A percentile compares a stretch with the other conserved stretches of the same genome.
Evolutionary conservation across 2,797 vertebrate genomes (phyloP).

Genomic region (Danio tinwini): DNA sequence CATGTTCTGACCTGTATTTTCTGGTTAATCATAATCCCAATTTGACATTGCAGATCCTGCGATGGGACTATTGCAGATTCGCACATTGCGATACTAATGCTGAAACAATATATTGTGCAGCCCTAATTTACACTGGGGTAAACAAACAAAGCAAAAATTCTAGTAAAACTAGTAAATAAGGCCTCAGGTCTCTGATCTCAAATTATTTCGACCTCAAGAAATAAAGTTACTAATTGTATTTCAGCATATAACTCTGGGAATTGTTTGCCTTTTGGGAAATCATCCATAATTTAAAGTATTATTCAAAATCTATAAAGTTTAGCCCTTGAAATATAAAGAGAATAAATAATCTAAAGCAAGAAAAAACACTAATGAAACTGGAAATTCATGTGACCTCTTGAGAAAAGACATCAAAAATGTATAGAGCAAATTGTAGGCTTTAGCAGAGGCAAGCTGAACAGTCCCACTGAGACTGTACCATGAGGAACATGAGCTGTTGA

Average conservation of each 20-base stretch:
- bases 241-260: neutral
- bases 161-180: too few relatives aligned
- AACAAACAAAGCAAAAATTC: too few relatives aligned
- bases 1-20: too few relatives aligned
- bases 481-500: slow-evolving; percentile 25
- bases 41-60: too few relatives aligned
- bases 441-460: slow-evolving; percentile 11
- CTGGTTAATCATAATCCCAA: too few relatives aligned
- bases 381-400: neutral
- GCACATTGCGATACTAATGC: too few relatives aligned
- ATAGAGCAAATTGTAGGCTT: neutral
- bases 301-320: neutral
- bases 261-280: neutral
- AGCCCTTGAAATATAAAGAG: neutral
- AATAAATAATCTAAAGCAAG: neutral
- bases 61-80: too few relatives aligned
- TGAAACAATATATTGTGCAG: too few relatives aligned
- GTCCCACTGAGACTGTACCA: slow-evolving; percentile 20
- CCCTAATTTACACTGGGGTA: too few relatives aligned
- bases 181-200: neutral
- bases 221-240: neutral
- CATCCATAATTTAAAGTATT: neutral
- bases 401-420: neutral
- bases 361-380: neutral
- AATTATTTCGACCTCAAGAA: neutral